A percentile compares a stretch with the other conserved stretches of the same genome.
phyloP scores from a whole-genome alignment of 2,797 vertebrate species.

The Lycodopsis pacificus region DNA sequence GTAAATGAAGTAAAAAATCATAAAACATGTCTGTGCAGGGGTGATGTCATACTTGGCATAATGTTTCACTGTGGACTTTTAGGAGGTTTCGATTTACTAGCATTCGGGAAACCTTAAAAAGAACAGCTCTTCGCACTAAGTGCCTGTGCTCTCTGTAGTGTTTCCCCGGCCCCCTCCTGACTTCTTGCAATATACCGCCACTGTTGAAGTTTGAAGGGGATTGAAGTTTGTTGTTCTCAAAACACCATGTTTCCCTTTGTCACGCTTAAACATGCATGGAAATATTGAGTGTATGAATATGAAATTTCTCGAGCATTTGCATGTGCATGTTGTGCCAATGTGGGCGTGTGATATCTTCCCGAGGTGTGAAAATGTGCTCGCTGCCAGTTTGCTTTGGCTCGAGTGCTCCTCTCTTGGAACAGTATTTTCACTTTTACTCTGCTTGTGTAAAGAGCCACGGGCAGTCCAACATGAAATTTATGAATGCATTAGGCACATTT shows the following conservation, averaged over 20 bases:
- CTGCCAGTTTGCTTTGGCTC: conserved; percentile 79
- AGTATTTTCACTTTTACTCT: conserved; percentile 72
- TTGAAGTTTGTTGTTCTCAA: conserved; percentile 44
- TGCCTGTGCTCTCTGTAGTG: conserved; percentile 71
- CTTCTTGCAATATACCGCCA: conserved; percentile 54
- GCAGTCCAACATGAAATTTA: conserved; percentile 64
- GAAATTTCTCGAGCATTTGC: conserved; percentile 61
- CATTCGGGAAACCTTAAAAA: conserved; percentile 81
- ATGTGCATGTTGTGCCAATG: conserved; percentile 66
- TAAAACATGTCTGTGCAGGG: conserved; percentile 66
- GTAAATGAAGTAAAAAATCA: conserved; percentile 75
- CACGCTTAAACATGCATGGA: conserved; percentile 26
- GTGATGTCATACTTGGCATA: conserved; percentile 84
- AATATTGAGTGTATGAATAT: conserved; percentile 57
- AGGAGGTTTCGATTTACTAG: conserved; percentile 81
- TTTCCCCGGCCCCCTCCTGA: conserved; percentile 37
- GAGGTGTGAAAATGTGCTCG: conserved; percentile 77
- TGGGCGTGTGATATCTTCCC: conserved; percentile 68
- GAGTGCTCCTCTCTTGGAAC: conserved; percentile 41
- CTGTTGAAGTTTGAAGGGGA: conserved; percentile 39
- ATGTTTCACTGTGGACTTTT: conserved; percentile 73
- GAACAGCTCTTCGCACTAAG: conserved; percentile 76
- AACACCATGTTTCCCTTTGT: conserved; percentile 13
- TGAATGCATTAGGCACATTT: conserved; percentile 68
- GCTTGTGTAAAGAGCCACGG: conserved; percentile 52